Percentiles rank a stretch among this genome's conserved stretches.
phyloP scores from a whole-genome alignment of 2,888 invertebrate genomes.

The Ectobius pallidus region DNA sequence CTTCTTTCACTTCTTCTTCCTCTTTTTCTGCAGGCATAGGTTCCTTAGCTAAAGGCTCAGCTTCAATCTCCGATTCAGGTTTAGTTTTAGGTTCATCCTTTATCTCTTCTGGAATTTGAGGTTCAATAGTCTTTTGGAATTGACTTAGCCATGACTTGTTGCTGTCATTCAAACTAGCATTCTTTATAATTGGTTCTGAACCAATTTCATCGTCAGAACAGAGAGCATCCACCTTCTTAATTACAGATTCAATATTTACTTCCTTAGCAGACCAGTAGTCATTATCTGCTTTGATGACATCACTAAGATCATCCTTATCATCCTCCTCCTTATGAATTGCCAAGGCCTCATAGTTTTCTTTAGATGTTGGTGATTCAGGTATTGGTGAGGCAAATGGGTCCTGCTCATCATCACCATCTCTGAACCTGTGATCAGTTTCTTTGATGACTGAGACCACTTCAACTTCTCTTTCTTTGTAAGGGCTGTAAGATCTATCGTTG shows the following conservation, averaged over 20 bases:
- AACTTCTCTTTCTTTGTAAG: slow-evolving; percentile 45
- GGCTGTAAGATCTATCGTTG: slow-evolving; percentile 43
- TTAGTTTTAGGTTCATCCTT: neutral
- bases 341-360: slow-evolving; percentile 11
- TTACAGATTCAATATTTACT: slow-evolving; percentile 80
- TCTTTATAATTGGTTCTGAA: neutral
- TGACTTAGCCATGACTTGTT: neutral
- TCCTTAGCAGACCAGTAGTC: slow-evolving; percentile 82
- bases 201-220: slow-evolving; percentile 59
- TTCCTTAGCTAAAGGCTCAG: no score
- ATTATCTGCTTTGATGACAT: slow-evolving; percentile 57
- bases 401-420: neutral
- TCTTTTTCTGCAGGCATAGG: slow-evolving; percentile 44
- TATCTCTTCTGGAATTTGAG: neutral
- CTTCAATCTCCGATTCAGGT: no score
- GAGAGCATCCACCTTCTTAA: slow-evolving; percentile 76
- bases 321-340: slow-evolving; percentile 13
- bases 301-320: slow-evolving; percentile 13
- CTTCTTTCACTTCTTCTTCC: slow-evolving; percentile 53
- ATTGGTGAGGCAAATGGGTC: slow-evolving; percentile 34
- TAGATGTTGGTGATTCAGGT: neutral
- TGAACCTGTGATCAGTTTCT: slow-evolving; percentile 48
- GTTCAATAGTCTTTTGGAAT: neutral
- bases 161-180: neutral
- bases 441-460: slow-evolving; percentile 51